Evolutionary conservation across 2,797 vertebrate genomes (phyloP).

Genomic region (Zenarchopterus dispar): DNA sequence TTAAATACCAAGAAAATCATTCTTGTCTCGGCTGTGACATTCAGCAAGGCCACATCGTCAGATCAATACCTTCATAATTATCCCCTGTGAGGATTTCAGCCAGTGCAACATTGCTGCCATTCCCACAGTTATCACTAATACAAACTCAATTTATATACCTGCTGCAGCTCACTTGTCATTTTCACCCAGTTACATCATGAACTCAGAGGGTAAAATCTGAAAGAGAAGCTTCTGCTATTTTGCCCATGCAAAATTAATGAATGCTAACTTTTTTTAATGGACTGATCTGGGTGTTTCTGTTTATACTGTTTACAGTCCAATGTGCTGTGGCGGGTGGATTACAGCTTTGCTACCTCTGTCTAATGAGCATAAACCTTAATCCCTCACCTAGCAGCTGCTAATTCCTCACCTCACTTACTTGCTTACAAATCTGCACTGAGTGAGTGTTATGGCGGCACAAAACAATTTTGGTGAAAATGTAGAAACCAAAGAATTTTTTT

Average conservation of each 20-base stretch:
- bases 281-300: constrained; percentile 21
- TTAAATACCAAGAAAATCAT: constrained; percentile 38
- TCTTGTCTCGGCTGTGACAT: constrained; percentile 46
- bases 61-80: constrained; percentile 71
- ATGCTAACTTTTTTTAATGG: constrained; percentile 50
- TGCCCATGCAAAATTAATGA: constrained; percentile 63
- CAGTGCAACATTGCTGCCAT: constrained; percentile 40
- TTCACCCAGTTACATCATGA: constrained; percentile 69
- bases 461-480: too few relatives aligned
- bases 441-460: neutral
- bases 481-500: too few relatives aligned
- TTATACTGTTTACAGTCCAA: constrained; percentile 12
- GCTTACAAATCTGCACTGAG: constrained; percentile 14
- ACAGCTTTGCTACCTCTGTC: constrained; percentile 41
- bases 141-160: constrained; percentile 53
- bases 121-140: constrained; percentile 49
- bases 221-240: constrained; percentile 47
- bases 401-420: constrained; percentile 44
- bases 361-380: constrained; percentile 62
- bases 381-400: constrained; percentile 55
- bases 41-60: constrained; percentile 36
- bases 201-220: constrained; percentile 43
- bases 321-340: constrained; percentile 54
- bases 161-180: constrained; percentile 58
- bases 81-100: constrained; percentile 56